Evolutionary conservation across 2,888 invertebrate genomes (phyloP), one percentile per base, ranked within the genome.

Genomic region (Pseudanteris insignis): DNA sequence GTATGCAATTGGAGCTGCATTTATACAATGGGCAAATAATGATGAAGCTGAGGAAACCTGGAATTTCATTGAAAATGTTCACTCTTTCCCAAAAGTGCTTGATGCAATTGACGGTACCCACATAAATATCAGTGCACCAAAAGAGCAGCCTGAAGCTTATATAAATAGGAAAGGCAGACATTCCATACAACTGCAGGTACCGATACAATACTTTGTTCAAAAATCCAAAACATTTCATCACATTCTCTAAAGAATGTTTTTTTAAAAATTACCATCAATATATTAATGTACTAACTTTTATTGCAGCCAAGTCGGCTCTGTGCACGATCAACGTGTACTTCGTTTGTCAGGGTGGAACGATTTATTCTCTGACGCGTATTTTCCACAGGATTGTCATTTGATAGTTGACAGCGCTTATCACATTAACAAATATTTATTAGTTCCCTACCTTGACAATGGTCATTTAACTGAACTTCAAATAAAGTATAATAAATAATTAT

Each of bases 21-120:
- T 33, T 11, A 33, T 33, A 15, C 8, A 2, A 9, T 33, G 33
- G 33, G 15, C 33, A 9, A 33, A 18, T 21, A 25, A 24, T 12
- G 48, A 60, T 24, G 41, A 43, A 33, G 47, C 50, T 29, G 21
- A 26, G 12, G 24, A 37, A 53, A 18, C 36, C 2, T 47, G 30
- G 12, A 9, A 8, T 25, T 38, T 21, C 14, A 63, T 68, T 47
- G 46, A 55, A 29, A n/a, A 12, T 25, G 46, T 13, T 5, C 40
- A 40, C 51, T 28, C 32, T 1, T 68, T 68, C 18, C 67, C 63
- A 32, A 58, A 51, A 28, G 44, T 64, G n/a, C 59, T 67, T 12
- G 65, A 64, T 8, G 61, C 61, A 4, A 50, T 64, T 36, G 67
- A 66, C 54, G 67, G 64, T 0, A 65, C 65, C 1, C 63, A 64